These are phyloP conservation scores for Poicephalus gulielmi DNA, from an alignment of 2,113 vertebrate species.

Conservation along the genomic window DNA sequence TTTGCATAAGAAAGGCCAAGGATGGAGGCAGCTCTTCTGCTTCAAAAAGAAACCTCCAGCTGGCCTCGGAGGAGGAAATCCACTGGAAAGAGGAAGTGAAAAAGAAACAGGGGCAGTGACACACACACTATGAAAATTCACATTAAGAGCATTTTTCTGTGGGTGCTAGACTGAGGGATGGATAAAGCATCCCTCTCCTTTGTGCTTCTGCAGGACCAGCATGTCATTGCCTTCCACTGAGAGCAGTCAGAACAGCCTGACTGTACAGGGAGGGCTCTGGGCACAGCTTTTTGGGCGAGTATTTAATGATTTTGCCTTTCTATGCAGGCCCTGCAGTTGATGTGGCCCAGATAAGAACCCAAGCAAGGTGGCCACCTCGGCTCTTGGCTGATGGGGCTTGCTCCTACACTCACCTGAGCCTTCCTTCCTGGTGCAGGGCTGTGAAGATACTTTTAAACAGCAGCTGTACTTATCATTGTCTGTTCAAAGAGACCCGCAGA, in stretches of 20 bases:
- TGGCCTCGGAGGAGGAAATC: not conserved
- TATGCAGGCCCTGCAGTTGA: not conserved
- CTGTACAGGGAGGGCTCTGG: not conserved
- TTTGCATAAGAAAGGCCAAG: not conserved
- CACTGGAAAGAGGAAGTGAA: constrained; percentile 17
- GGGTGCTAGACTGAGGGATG: rapidly evolving
- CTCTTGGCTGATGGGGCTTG: not conserved
- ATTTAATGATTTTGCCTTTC: not conserved
- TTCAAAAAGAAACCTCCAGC: not conserved
- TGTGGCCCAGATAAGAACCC: not conserved
- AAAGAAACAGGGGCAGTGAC: not conserved
- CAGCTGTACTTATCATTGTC: not conserved
- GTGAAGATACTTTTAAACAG: not conserved
- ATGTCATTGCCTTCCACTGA: not conserved
- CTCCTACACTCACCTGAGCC: not conserved
- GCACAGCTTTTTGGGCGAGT: not conserved
- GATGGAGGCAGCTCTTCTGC: not conserved
- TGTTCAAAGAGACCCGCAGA: not conserved
- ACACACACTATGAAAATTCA: rapidly evolving
- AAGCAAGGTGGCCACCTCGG: not conserved
- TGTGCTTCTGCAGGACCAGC: not conserved
- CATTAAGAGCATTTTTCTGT: not conserved
- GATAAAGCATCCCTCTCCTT: not conserved
- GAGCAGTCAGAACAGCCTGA: not conserved
- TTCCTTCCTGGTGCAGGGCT: not conserved